Evolutionary conservation across 2,113 vertebrate genomes (phyloP), one percentile per base, ranked within the genome.

Genomic region (Orientallactaga bullata): DNA sequence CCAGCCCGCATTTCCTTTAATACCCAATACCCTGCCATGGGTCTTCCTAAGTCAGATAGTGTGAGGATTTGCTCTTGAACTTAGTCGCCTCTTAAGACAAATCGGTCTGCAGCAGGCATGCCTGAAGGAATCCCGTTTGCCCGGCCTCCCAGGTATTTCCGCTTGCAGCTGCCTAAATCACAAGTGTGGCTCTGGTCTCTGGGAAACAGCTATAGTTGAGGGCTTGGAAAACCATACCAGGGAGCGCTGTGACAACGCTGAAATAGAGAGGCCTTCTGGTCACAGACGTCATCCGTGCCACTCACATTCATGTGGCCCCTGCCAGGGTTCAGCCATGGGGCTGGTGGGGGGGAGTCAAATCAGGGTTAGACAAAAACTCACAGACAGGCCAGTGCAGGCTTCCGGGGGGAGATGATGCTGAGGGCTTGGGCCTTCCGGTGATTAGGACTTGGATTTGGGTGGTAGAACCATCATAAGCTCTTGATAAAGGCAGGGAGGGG

Each of bases 1-100:
- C n/a, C n/a, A n/a, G n/a, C n/a, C n/a, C n/a, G n/a, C n/a, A n/a
- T n/a, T n/a, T n/a, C n/a, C n/a, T n/a, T n/a, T 61, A 37, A 68
- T 17, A 47, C 5, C 32, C 68, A 73, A 37, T 72, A 35, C 12
- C 63, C 4, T 1, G 78, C n/a, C 21, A 11, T 55, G 3, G 42
- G 61, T 32, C 80, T 85, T 90, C 24, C 15, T 92, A 95, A 94
- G 51, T 95, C 84, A 94, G 84, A 88, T 78, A 88, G 88, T n/a
- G 28, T 80, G 81, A 85, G 79, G 77, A 7, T 47, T 84, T 82
- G 60, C 71, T 73, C 66, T 87, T 80, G 94, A 93, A 82, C 7
- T 93, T 17, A 87, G 23, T 76, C 74, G 90, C 69, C 39, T 88
- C 60, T 79, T 60, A 28, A 82, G 91, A 76, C 47, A 30, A 26